phyloP scores from a whole-genome alignment of 2,797 vertebrate genomes.

The Pseudomugil gertrudae region DNA sequence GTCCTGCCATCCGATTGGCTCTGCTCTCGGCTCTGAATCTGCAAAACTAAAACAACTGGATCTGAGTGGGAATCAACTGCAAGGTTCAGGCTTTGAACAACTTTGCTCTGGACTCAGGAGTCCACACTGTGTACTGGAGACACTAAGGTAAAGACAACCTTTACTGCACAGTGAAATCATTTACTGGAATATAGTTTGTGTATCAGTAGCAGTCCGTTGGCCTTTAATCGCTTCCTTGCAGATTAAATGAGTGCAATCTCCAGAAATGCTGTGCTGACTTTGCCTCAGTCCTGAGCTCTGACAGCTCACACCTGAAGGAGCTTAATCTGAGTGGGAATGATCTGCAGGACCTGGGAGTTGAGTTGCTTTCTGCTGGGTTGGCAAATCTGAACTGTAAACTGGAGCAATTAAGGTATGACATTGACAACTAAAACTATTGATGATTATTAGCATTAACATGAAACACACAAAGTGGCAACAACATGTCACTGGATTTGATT shows the following conservation, averaged over 20 bases:
- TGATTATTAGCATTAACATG: not conserved
- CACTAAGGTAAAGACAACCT: slow-evolving; percentile 28
- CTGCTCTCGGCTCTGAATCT: slow-evolving; percentile 22
- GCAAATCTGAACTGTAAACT: slow-evolving; percentile 23
- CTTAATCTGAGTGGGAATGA: slow-evolving; percentile 50
- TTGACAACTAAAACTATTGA: no score
- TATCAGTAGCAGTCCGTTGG: not conserved
- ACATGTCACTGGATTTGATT: not conserved
- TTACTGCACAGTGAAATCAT: no score
- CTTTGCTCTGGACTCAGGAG: slow-evolving; percentile 38
- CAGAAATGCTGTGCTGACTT: slow-evolving; percentile 40
- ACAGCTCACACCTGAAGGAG: slow-evolving; percentile 24
- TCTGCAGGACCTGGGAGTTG: slow-evolving; percentile 38
- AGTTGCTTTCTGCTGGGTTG: slow-evolving; percentile 36
- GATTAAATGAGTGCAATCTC: slow-evolving; percentile 43
- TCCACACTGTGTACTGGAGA: slow-evolving; percentile 40
- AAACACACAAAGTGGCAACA: not conserved
- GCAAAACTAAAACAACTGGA: slow-evolving; percentile 34
- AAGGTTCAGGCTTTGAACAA: slow-evolving; percentile 28
- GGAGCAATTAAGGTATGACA: slow-evolving; percentile 33
- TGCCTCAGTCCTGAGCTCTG: slow-evolving; percentile 33
- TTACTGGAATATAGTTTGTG: not conserved
- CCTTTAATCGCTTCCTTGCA: slow-evolving; percentile 5
- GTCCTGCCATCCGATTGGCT: slow-evolving; percentile 36
- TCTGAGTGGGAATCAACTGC: slow-evolving; percentile 44